Evolutionary conservation across 2,888 invertebrate species (phyloP), one percentile per base, ranked within the genome.

Genomic region (Caenorhabditis sp.): DNA sequence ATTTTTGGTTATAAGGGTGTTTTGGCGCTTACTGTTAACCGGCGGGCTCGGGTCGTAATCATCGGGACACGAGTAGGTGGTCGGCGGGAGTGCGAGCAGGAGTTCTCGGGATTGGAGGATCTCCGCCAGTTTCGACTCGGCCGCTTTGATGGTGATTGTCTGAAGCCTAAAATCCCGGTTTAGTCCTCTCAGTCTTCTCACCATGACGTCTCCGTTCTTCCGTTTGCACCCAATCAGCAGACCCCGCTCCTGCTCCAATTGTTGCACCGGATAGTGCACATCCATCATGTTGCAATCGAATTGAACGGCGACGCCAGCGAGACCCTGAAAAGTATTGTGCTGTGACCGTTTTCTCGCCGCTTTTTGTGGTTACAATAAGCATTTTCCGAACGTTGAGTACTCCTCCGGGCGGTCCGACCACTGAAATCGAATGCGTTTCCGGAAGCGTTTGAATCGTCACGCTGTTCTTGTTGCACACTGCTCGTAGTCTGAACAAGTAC

Each of bases 321-420:
- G 41, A 7, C 76, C 76, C 63, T 71, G 15, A 24, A 41, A 30
- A 30, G 9, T 9, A 30, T 5, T 30, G 30, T 32, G 22, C 30
- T 22, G 30, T 32, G 22, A 37, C 11, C 30, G 26, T 26, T 2
- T 17, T 37, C n/a, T 37, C 13, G 9, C 37, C 9, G 3, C n/a
- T 13, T 37, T 13, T 37, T 70, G n/a, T n/a, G n/a, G n/a, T 61
- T 48, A 85, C 85, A 52, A 80, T 80, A 11, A 86, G 48, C 56
- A 79, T 71, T 48, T 80, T 81, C 43, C 83, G 56, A 15, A 83
- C 78, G 13, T 70, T 53, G 15, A 86, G 43, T 13, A 86, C 81
- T 39, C 77, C 80, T 17, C 53, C 43, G 6, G 82, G 75, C 7
- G 78, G 65, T 24, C 85, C 85, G 35, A 79, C 50, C n/a, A 86